Conservation (phyloP, 64 coral and sea anemone genomes). For the Montipora capricornis region DNA sequence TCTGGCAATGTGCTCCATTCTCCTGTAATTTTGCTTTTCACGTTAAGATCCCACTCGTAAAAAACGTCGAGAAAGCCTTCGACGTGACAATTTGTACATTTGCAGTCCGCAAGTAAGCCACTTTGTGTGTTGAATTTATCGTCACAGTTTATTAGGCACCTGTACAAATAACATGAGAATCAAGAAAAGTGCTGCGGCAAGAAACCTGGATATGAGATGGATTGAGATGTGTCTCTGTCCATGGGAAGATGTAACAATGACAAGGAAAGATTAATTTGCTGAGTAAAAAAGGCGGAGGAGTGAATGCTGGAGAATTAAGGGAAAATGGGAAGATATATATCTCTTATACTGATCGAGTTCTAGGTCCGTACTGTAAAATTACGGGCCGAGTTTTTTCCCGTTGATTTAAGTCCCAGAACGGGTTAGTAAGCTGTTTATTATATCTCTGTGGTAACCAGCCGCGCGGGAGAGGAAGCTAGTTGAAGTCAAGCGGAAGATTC, state of each 20-base stretch:
- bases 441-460: too few species aligned
- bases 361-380: too few species aligned
- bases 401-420: too few species aligned
- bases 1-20: background rate
- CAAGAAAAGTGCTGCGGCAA: background rate
- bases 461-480: too few species aligned
- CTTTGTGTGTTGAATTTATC: constrained; percentile 30
- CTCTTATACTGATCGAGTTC: too few species aligned
- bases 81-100: background rate
- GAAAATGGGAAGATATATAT: background rate
- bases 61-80: background rate
- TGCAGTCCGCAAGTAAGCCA: background rate
- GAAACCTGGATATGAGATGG: background rate
- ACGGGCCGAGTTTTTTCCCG: too few species aligned
- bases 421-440: too few species aligned
- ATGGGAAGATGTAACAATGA: background rate
- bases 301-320: background rate
- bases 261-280: too few species aligned
- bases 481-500: too few species aligned
- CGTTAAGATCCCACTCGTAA: constrained; percentile 21
- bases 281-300: background rate
- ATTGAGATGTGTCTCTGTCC: background rate
- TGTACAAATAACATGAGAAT: background rate
- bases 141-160: constrained; percentile 21
- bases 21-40: background rate